A percentile compares a stretch with the other conserved stretches of the same genome.
These are phyloP conservation scores for Drosophila gunungcola DNA, from an alignment of 1,140 invertebrate genomes.

Conservation along the genomic window DNA sequence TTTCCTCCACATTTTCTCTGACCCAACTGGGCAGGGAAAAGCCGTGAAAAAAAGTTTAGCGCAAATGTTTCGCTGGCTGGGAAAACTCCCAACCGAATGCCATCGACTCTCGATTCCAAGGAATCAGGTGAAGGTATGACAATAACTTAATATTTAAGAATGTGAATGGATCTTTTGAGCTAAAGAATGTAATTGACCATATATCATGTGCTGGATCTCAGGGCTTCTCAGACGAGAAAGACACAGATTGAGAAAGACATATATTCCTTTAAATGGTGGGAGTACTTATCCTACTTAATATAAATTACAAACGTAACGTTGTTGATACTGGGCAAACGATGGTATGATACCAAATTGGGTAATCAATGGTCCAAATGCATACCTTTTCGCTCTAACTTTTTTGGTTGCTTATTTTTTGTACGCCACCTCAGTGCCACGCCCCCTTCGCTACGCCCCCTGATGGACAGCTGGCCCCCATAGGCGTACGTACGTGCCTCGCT, in stretches of 20 bases:
- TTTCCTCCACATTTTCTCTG: not conserved
- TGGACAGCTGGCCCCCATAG: slow-evolving; percentile 21
- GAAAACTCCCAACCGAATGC: not conserved
- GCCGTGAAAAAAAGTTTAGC: slow-evolving; percentile 40
- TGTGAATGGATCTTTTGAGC: too few species aligned
- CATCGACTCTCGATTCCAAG: not conserved
- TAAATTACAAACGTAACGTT: too few species aligned
- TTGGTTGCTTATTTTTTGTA: not conserved
- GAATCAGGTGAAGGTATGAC: too few species aligned
- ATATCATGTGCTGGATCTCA: too few species aligned
- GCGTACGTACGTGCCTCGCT: slow-evolving; percentile 7
- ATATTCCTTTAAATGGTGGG: too few species aligned
- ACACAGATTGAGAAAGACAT: too few species aligned
- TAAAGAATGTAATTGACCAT: too few species aligned
- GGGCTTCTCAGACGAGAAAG: too few species aligned
- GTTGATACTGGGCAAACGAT: too few species aligned
- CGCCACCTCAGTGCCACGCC: too few species aligned
- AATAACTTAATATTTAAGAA: too few species aligned
- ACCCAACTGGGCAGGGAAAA: slow-evolving; percentile 6
- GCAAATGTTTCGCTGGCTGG: slow-evolving; percentile 3
- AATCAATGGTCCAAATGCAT: not conserved
- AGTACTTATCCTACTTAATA: too few species aligned
- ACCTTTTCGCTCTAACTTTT: not conserved
- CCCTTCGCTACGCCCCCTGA: slow-evolving; percentile 3
- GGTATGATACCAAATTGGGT: not conserved